Evolutionary conservation across 2,113 vertebrate genomes (phyloP), one percentile per base, ranked within the genome.

Genomic region (Dryoscopus gambensis): DNA sequence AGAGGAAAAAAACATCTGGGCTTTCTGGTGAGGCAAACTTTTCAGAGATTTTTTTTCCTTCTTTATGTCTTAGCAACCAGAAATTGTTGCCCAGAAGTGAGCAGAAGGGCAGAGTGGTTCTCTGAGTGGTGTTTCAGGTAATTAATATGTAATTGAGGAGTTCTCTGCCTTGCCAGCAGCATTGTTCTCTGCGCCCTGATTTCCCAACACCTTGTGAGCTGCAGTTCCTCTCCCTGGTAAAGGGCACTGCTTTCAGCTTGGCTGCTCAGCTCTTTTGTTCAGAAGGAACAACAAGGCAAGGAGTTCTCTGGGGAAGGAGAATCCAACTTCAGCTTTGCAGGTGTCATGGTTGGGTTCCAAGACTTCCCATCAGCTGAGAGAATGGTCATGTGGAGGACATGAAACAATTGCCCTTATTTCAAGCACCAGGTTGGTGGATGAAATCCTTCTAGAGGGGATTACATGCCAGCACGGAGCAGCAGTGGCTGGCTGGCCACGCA

Each of bases 131-230:
- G 60, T 92, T 91, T 89, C 84, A 95, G 86, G 86, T 91, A 94
- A 95, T 95, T 95, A 95, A 92, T 35, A 53, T 47, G 52, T 71
- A 92, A 95, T 22, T 71, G 84, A 84, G 91, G 56, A 82, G 80
- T 7, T 84, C 52, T 89, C 76, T 89, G 86, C 77, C 25, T 63
- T n/a, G 80, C 83, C 83, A 71, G 89, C 76, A 56, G 86, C 1
- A 2, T 56, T 55, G 9, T n/a, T 93, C 68, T n/a, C 14, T 2
- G 7, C 64, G 93, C 73, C 76, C 74, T 87, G 84, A 53, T 56
- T 71, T 52, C 77, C 77, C 87, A 60, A 7, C 42, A 81, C 80
- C 62, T 89, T 56, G 76, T 47, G 89, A 89, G 37, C 89, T 39
- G 56, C 73, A 11, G 60, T 11, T 78, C 33, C 84, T 74, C 63